phyloP scores from a whole-genome alignment of 2,113 vertebrate species.

The Gavialis gangeticus region DNA sequence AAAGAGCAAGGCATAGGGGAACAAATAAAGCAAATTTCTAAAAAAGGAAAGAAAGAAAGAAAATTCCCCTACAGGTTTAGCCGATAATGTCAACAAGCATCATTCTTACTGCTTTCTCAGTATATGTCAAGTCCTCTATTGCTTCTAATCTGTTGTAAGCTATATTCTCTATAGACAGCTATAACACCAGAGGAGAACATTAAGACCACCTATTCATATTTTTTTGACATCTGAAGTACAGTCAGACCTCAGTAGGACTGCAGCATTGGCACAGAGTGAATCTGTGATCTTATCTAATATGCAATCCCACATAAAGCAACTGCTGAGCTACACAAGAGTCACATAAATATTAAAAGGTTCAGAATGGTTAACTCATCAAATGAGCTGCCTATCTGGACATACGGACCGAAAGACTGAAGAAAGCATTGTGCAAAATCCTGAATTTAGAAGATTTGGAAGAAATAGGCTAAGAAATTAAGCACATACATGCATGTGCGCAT shows the following conservation, averaged over 20 bases:
- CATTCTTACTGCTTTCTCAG: constrained; percentile 63
- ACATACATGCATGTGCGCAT: background rate
- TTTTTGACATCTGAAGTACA: constrained; percentile 76
- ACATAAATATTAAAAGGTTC: constrained; percentile 63
- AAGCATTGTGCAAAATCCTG: constrained; percentile 57
- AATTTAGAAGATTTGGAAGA: constrained; percentile 16
- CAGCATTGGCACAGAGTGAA: constrained; percentile 58
- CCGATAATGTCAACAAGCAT: constrained; percentile 78
- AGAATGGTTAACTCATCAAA: constrained; percentile 52
- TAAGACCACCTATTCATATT: constrained; percentile 79
- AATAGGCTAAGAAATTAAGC: constrained; percentile 43
- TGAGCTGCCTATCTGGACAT: constrained; percentile 59
- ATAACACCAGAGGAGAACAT: constrained; percentile 69
- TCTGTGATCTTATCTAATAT: constrained; percentile 68
- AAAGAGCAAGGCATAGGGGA: constrained; percentile 54
- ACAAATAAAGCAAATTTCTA: constrained; percentile 75
- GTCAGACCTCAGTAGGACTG: constrained; percentile 71
- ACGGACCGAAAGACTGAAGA: constrained; percentile 66
- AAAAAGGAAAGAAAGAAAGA: constrained; percentile 56
- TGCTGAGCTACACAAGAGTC: constrained; percentile 49
- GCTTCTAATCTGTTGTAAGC: constrained; percentile 81
- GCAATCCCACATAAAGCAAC: constrained; percentile 58
- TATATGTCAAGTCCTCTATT: constrained; percentile 72
- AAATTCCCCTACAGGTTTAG: constrained; percentile 77
- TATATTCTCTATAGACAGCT: constrained; percentile 78